Percentiles rank a stretch among this genome's conserved stretches.
Conservation (phyloP, 2,797 vertebrate genomes). For the Coilia nasus region DNA sequence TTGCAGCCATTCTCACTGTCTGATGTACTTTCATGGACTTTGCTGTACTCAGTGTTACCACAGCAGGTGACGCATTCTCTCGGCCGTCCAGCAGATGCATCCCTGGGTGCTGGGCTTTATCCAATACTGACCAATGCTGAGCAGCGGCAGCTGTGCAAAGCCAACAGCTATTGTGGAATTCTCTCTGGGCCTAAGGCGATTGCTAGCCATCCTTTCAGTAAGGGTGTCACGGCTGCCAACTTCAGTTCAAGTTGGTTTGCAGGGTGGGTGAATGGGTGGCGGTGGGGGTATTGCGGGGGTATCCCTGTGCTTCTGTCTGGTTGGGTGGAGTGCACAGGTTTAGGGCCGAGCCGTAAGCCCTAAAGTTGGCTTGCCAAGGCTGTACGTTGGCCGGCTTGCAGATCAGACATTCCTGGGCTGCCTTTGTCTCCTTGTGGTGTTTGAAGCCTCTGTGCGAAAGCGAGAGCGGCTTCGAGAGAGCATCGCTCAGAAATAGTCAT, state of each 20-base stretch:
- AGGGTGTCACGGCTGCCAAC: constrained; percentile 34
- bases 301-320: constrained; percentile 8
- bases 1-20: neutral
- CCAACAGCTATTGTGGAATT: constrained; percentile 26
- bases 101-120: neutral
- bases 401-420: constrained; percentile 19
- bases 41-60: neutral
- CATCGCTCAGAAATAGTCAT: constrained; percentile 9
- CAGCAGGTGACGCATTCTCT: neutral
- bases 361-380: neutral
- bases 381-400: neutral
- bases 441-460: constrained; percentile 22
- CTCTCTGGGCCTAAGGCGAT: neutral
- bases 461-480: constrained; percentile 24
- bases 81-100: neutral
- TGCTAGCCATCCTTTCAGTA: constrained; percentile 22
- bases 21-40: neutral
- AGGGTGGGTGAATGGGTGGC: neutral
- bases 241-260: neutral
- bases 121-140: constrained; percentile 29
- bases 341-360: neutral
- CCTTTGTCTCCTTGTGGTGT: constrained; percentile 19
- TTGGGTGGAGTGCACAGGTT: neutral
- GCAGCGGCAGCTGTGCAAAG: constrained; percentile 19
- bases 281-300: neutral